Evolutionary conservation across 2,113 vertebrate species (phyloP).

Genomic region (Sclerurus mexicanus): DNA sequence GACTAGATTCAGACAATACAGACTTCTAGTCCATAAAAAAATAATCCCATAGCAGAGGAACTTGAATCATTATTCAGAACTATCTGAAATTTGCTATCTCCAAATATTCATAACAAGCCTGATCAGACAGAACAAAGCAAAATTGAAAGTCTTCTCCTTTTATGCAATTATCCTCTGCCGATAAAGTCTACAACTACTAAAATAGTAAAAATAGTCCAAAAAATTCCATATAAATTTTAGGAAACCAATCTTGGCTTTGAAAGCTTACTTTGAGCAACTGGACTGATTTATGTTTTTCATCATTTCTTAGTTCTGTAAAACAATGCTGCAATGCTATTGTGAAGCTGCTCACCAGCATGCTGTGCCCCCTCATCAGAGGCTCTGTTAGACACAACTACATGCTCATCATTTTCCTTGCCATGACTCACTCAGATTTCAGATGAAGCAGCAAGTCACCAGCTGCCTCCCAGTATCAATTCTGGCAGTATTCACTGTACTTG

Average conservation of each 20-base stretch:
- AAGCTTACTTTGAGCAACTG: neutral
- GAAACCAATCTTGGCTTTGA: neutral
- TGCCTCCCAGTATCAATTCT: neutral
- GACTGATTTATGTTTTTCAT: fast-evolving
- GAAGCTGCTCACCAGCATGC: neutral
- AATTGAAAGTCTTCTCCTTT: neutral
- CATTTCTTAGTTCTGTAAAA: neutral
- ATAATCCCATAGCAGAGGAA: neutral
- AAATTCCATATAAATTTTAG: fast-evolving
- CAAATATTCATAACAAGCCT: neutral
- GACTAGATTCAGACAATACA: neutral
- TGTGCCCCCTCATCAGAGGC: neutral
- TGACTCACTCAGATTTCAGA: neutral
- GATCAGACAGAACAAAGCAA: neutral
- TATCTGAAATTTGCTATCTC: neutral
- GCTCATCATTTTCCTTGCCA: neutral
- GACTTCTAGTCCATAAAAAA: neutral
- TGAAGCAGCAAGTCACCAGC: neutral
- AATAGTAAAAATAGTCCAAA: neutral
- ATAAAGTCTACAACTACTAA: neutral
- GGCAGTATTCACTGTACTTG: neutral
- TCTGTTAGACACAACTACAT: neutral
- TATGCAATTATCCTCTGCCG: neutral
- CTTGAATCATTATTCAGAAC: neutral
- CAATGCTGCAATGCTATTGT: neutral